phyloP scores from a whole-genome alignment of 2,888 invertebrate genomes.

The Gibbula magus region DNA sequence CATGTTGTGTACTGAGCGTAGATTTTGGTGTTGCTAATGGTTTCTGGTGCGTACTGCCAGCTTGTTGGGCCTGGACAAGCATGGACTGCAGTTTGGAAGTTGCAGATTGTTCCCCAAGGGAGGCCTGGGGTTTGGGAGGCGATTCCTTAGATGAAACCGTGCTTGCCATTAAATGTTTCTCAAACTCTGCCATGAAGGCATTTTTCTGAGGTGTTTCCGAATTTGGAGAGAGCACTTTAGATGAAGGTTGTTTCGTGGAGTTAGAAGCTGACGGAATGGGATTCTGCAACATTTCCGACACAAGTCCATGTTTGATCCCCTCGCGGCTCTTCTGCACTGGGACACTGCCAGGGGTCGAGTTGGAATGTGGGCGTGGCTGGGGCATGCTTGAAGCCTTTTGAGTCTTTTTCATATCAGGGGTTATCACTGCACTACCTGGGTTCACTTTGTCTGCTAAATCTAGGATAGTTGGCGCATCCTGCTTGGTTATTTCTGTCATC shows the following conservation, averaged over 20 bases:
- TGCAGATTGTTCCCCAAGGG: background rate
- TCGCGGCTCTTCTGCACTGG: background rate
- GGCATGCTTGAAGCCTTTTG: background rate
- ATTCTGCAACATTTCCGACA: constrained; percentile 26
- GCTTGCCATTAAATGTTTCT: constrained; percentile 42
- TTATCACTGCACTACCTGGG: background rate
- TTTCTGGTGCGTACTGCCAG: background rate
- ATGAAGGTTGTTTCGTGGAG: background rate
- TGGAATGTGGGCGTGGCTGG: constrained; percentile 18
- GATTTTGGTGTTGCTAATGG: background rate
- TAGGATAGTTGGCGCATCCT: constrained; percentile 39
- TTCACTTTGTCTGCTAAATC: constrained; percentile 42
- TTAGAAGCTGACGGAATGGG: constrained; percentile 13
- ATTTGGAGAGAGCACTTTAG: background rate
- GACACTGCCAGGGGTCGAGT: background rate
- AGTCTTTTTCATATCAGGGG: constrained; percentile 1
- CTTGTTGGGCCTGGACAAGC: constrained; percentile 5
- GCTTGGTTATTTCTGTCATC: background rate
- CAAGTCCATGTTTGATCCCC: constrained; percentile 2
- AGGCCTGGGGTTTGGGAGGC: background rate
- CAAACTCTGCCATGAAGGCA: constrained; percentile 50
- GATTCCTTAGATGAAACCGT: background rate
- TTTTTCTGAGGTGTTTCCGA: constrained; percentile 28
- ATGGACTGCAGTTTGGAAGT: constrained; percentile 23
- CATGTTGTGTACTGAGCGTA: background rate